These are phyloP conservation scores for Mormyrops attenuatus DNA, from an alignment of 2,797 vertebrate species.

Conservation along the genomic window DNA sequence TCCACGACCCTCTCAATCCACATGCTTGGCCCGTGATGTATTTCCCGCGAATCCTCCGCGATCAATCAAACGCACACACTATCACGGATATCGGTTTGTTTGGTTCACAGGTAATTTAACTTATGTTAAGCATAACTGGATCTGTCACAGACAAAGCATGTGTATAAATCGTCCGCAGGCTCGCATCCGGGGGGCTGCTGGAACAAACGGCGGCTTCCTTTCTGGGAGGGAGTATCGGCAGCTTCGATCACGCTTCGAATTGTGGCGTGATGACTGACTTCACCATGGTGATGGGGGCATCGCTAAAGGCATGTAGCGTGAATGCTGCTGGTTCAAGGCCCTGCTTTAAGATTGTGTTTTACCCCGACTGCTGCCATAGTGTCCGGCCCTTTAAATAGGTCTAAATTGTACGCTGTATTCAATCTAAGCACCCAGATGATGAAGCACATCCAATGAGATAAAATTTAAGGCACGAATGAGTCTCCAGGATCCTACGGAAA, in stretches of 20 bases:
- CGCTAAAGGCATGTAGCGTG: neutral
- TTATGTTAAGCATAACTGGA: conserved; percentile 55
- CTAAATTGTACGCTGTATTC: neutral
- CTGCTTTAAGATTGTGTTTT: neutral
- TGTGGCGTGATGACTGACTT: conserved; percentile 56
- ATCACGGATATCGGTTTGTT: conserved; percentile 73
- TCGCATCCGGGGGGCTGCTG: conserved; percentile 43
- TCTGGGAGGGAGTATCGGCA: conserved; percentile 42
- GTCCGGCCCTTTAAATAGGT: neutral
- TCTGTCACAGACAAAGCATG: conserved; percentile 64
- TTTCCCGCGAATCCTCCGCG: conserved; percentile 58
- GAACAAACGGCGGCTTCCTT: conserved; percentile 47
- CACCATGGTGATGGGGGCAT: conserved; percentile 36
- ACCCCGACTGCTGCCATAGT: neutral
- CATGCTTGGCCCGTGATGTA: conserved; percentile 68
- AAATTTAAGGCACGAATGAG: neutral
- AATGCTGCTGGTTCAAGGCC: neutral
- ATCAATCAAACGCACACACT: conserved; percentile 63
- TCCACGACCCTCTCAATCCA: conserved; percentile 49
- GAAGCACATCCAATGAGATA: neutral
- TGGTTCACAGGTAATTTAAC: conserved; percentile 60
- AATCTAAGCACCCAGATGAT: neutral
- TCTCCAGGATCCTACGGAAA: neutral
- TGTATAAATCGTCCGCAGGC: conserved; percentile 69
- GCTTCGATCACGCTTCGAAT: conserved; percentile 49